Evolutionary conservation across 2,888 invertebrate species (phyloP).

Genomic region (Mechanitis messenoides): DNA sequence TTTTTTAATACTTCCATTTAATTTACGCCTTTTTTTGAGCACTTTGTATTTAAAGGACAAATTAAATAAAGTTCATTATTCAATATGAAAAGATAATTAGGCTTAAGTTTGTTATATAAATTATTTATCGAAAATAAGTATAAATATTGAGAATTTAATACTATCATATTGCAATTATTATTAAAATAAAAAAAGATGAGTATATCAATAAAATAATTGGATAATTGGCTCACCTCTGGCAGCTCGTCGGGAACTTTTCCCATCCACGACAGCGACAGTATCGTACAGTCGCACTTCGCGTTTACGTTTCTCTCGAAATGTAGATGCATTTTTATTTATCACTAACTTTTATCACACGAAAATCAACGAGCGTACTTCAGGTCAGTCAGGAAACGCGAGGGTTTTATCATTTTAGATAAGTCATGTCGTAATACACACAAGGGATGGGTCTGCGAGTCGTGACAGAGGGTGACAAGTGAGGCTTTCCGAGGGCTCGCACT

Average conservation of each 20-base stretch:
- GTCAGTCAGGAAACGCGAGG: constrained; percentile 17
- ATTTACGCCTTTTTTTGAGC: constrained; percentile 9
- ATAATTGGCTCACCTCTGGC: constrained; percentile 84
- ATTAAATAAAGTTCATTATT: no score
- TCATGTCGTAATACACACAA: constrained; percentile 24
- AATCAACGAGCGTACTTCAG: constrained; percentile 31
- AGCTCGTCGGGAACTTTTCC: constrained; percentile 97
- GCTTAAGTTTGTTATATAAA: no score
- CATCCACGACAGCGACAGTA: constrained; percentile 98
- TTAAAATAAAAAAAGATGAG: neutral
- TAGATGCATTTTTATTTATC: constrained; percentile 86
- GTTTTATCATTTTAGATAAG: constrained; percentile 42
- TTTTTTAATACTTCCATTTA: constrained; percentile 25
- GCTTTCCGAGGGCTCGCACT: constrained; percentile 39
- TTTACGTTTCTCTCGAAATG: constrained; percentile 96
- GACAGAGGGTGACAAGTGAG: constrained; percentile 59
- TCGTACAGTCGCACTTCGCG: constrained; percentile 96
- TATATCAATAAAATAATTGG: neutral
- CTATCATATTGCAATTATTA: neutral
- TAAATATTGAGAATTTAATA: neutral
- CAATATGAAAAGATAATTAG: no score
- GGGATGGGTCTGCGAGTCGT: constrained; percentile 50
- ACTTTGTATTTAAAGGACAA: no score
- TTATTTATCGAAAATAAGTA: no score
- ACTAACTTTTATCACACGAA: constrained; percentile 34